Conservation (phyloP, 2,888 invertebrate genomes). For the Iphiclides podalirius region DNA sequence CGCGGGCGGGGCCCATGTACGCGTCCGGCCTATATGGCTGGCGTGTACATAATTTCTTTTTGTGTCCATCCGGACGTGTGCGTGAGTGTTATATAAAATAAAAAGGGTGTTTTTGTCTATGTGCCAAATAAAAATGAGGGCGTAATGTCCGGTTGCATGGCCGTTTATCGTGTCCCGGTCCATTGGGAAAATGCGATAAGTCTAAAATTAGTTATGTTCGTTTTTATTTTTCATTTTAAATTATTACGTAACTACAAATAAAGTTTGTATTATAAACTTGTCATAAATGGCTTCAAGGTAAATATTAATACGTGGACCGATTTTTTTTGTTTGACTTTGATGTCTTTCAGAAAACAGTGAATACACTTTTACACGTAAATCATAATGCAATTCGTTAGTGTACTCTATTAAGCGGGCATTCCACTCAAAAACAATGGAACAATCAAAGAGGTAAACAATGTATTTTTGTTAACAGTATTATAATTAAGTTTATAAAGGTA, state of each 20-base stretch:
- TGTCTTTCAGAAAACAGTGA: no score
- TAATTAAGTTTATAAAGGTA: no score
- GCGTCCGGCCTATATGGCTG: constrained; percentile 32
- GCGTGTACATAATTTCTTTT: constrained; percentile 39
- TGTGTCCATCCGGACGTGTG: constrained; percentile 36
- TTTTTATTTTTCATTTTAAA: constrained; percentile 16
- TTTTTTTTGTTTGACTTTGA: no score
- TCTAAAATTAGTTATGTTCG: constrained; percentile 31
- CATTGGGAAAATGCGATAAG: constrained; percentile 39
- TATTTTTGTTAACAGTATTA: no score
- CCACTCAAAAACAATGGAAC: no score
- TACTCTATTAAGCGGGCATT: no score
- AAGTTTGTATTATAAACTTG: constrained; percentile 1
- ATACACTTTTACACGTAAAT: no score
- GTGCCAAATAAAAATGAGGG: constrained; percentile 79
- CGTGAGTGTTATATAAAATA: constrained; percentile 61
- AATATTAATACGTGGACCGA: no score
- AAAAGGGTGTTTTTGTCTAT: constrained; percentile 78
- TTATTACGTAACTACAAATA: no score
- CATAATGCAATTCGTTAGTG: no score
- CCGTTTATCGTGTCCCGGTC: constrained; percentile 60
- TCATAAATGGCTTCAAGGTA: no score
- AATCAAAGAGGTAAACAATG: no score
- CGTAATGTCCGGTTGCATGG: constrained; percentile 73
- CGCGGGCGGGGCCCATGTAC: constrained; percentile 49